Evolutionary conservation across 2,113 vertebrate species (phyloP).

Genomic region (Antechinus stuartii): DNA sequence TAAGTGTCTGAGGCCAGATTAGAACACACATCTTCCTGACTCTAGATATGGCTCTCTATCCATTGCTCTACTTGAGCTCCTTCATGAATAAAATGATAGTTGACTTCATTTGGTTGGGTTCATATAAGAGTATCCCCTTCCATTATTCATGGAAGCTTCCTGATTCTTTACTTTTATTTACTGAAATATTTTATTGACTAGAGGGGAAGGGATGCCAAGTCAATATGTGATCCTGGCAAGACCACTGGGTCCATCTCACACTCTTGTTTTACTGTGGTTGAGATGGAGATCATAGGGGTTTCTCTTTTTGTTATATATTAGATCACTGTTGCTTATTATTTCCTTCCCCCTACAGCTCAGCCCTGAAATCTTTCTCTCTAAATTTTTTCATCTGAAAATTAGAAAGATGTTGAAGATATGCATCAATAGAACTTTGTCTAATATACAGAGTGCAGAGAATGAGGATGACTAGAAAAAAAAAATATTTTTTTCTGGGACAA

Average conservation of each 20-base stretch:
- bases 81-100: constrained; percentile 72
- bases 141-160: constrained; percentile 72
- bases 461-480: not conserved
- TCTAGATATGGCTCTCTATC: constrained; percentile 50
- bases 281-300: constrained; percentile 65
- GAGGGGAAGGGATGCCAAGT: constrained; percentile 57
- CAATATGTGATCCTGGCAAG: constrained; percentile 56
- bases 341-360: constrained; percentile 8
- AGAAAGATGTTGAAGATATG: not conserved
- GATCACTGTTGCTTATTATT: constrained; percentile 36
- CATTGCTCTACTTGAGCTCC: not conserved
- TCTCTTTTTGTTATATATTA: constrained; percentile 73
- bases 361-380: not conserved
- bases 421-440: not conserved
- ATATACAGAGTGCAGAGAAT: not conserved
- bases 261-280: constrained; percentile 72
- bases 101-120: constrained; percentile 77
- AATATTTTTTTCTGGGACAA: not conserved
- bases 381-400: not conserved
- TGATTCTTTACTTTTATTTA: constrained; percentile 67
- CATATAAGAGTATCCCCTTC: constrained; percentile 66
- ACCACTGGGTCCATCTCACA: constrained; percentile 42
- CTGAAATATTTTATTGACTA: constrained; percentile 76
- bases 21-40: not conserved
- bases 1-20: not conserved